phyloP scores from a whole-genome alignment of 1,140 invertebrate genomes.

The Drosophila subobscura region DNA sequence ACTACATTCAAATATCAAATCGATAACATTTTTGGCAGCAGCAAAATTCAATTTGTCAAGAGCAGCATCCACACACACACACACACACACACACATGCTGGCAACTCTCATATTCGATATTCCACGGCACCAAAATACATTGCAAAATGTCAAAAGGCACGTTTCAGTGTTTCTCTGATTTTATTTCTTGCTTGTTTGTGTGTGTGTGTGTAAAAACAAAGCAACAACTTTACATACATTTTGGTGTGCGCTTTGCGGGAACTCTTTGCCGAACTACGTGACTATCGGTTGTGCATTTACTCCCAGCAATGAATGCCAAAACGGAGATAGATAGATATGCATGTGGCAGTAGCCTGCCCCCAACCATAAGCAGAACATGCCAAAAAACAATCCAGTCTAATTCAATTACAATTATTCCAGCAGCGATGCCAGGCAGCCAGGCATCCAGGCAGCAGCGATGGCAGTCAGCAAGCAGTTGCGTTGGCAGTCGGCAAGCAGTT shows the following conservation, averaged over 20 bases:
- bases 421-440: constrained; percentile 10
- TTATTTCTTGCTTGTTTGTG: constrained; percentile 66
- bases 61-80: constrained; percentile 24
- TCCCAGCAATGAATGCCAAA: constrained; percentile 68
- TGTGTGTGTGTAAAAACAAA: constrained; percentile 45
- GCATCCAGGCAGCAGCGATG: too few species aligned
- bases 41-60: constrained; percentile 71
- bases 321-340: constrained; percentile 19
- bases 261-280: constrained; percentile 65
- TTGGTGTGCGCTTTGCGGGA: constrained; percentile 21
- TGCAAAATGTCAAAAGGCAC: constrained; percentile 72
- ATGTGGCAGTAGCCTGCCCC: not conserved
- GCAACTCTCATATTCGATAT: constrained; percentile 1
- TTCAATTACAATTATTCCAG: constrained; percentile 55
- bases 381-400: constrained; percentile 44
- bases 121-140: constrained; percentile 60
- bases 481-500: too few species aligned
- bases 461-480: too few species aligned
- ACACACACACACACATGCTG: constrained; percentile 4
- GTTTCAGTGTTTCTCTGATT: constrained; percentile 77
- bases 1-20: constrained; percentile 58
- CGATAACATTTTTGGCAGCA: constrained; percentile 65
- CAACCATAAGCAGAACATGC: constrained; percentile 49
- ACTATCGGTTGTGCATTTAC: constrained; percentile 63
- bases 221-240: constrained; percentile 24